phyloP scores from a whole-genome alignment of 2,888 invertebrate species.

The Arenicola marina region DNA sequence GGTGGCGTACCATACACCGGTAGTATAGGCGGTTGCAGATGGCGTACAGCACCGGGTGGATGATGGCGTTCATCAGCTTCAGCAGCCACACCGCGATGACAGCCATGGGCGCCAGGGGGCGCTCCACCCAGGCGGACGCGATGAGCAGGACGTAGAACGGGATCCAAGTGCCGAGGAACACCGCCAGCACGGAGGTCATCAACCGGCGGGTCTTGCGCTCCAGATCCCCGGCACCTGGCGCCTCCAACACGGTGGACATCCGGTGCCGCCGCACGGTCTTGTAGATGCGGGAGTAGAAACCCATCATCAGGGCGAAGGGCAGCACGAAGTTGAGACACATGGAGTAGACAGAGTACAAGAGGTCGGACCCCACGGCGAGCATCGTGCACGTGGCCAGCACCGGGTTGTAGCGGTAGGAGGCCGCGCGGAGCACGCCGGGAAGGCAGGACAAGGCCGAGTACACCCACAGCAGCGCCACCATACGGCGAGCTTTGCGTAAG shows the following conservation, averaged over 20 bases:
- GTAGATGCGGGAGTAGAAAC: constrained; percentile 80
- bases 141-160: constrained; percentile 3
- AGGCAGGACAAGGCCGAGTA: constrained; percentile 1
- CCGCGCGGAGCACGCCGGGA: neutral
- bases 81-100: constrained; percentile 4
- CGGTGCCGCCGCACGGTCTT: constrained; percentile 62
- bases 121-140: neutral
- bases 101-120: neutral
- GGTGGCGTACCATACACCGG: constrained; percentile 7
- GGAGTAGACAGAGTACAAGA: neutral
- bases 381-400: constrained; percentile 1
- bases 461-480: neutral
- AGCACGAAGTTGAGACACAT: constrained; percentile 66
- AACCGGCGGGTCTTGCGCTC: constrained; percentile 8
- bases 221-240: neutral
- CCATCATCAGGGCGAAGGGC: constrained; percentile 92
- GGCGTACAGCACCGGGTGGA: constrained; percentile 11
- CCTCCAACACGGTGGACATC: neutral
- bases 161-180: constrained; percentile 7
- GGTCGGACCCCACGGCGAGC: neutral
- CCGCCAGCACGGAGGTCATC: constrained; percentile 6
- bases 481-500: neutral
- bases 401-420: neutral
- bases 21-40: constrained; percentile 14
- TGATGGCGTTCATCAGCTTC: constrained; percentile 1